Percentiles rank a stretch among this genome's conserved stretches.
phyloP scores from a whole-genome alignment of 2,888 invertebrate genomes.

The Cancer borealis region DNA sequence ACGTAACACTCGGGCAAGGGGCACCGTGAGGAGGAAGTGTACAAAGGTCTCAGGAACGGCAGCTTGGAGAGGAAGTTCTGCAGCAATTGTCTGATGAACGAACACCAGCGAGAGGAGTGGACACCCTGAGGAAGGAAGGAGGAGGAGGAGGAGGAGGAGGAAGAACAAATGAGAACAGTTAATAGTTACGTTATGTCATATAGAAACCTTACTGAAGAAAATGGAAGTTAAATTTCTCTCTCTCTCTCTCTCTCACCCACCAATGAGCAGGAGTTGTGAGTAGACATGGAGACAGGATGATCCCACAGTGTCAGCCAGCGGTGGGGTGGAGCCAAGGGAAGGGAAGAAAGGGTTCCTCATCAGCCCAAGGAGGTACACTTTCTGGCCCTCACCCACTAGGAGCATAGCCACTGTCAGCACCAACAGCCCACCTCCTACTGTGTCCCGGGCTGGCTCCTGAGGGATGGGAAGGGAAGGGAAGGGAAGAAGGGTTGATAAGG shows the following conservation, averaged over 20 bases:
- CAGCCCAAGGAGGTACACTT: conserved; percentile 66
- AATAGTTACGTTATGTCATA: background rate
- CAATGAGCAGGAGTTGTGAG: conserved; percentile 57
- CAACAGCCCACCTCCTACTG: conserved; percentile 49
- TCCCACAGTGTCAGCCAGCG: conserved; percentile 6
- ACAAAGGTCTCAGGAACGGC: conserved; percentile 48
- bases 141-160: background rate
- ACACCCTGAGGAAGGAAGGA: conserved; percentile 49
- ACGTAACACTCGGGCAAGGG: conserved; percentile 54
- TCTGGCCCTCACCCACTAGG: conserved; percentile 61
- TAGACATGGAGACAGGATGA: conserved; percentile 44
- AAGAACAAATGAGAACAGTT: background rate
- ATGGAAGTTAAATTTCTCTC: too few species aligned
- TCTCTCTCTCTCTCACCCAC: background rate
- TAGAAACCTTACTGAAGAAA: background rate
- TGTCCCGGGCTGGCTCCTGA: conserved; percentile 61
- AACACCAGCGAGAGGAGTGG: conserved; percentile 65
- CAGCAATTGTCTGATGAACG: conserved; percentile 59
- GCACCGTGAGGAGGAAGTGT: conserved; percentile 57
- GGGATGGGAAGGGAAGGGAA: background rate
- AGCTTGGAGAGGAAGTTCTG: conserved; percentile 55
- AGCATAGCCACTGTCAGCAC: conserved; percentile 53
- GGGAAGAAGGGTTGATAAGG: too few species aligned
- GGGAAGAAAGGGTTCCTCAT: conserved; percentile 60
- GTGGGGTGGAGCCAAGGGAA: background rate